phyloP scores from a whole-genome alignment of 2,113 vertebrate species.

The Tinamus guttatus region DNA sequence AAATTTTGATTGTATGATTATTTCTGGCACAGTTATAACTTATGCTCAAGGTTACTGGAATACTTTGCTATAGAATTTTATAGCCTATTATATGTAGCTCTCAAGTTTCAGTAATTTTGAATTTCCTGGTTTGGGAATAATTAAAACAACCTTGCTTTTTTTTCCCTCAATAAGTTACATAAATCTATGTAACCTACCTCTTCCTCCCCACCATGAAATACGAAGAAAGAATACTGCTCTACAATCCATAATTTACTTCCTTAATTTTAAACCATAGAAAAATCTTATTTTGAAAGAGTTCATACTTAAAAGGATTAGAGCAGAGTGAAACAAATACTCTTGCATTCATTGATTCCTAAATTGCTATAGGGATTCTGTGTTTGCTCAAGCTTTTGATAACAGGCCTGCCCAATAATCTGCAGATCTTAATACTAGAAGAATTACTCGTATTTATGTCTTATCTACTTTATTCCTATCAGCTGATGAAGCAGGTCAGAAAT shows the following conservation, averaged over 20 bases:
- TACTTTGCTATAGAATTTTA: neutral
- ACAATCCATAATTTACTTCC: constrained; percentile 30
- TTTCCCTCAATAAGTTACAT: neutral
- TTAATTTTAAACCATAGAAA: constrained; percentile 30
- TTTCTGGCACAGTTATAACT: neutral
- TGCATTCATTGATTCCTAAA: constrained; percentile 65
- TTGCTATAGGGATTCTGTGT: constrained; percentile 52
- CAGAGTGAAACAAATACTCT: constrained; percentile 40
- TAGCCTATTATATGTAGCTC: neutral
- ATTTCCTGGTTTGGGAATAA: neutral
- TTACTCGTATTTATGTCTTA: constrained; percentile 54
- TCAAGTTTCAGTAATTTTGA: neutral
- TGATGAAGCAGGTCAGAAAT: constrained; percentile 12
- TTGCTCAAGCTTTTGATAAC: constrained; percentile 68
- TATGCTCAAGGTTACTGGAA: neutral
- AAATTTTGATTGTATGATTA: neutral
- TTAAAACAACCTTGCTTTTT: neutral
- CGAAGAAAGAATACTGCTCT: constrained; percentile 6
- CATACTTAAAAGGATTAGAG: constrained; percentile 59
- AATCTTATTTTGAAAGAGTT: constrained; percentile 43
- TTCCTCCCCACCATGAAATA: neutral
- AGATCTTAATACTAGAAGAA: constrained; percentile 45
- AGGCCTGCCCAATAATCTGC: constrained; percentile 36
- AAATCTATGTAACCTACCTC: neutral
- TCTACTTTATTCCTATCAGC: neutral